Base-by-base conservation (phyloP, 2,888 invertebrate species). In the Drosophila nigritarsus region DNA sequence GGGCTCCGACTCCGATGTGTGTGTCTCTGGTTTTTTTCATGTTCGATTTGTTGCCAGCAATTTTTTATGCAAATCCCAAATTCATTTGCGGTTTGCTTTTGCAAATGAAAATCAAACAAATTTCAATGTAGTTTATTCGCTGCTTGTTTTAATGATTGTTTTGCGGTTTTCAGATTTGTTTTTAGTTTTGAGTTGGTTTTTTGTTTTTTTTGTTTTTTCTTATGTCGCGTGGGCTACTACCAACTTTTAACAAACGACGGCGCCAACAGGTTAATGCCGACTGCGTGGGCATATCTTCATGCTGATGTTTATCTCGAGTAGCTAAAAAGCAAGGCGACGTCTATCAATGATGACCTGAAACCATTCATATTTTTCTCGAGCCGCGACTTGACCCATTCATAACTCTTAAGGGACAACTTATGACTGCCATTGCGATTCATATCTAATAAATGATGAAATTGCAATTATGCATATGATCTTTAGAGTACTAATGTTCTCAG, bases 31-130 rank as follows among this genome's bases (percentile, higher is more conserved):
- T 20, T 65, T 72, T 29, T 32, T 9, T 30, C 69, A 84, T 71
- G 74, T 74, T 87, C 77, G 82, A 67, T 80, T 63, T 63, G 72
- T 73, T 53, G 60, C 32, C 65, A 67, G 76, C 81, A 76, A 75
- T 87, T 80, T 87, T 79, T 85, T 89, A 90, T 90, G 88, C 86
- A 81, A 87, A 90, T 90, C 73, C 65, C 61, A 65, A 79, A 68
- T 15, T 63, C 1, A 53, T 84, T 86, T 83, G 78, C 74, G 74
- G 85, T 87, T 83, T 29, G 40, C 38, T 15, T 87, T 80, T 74
- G 78, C 60, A 54, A 65, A 64, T 73, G 76, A 84, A 87, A 90
- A 87, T 65, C 65, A 27, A 70, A 76, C 63, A 72, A 75, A 82
- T 70, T 87, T 80, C 64, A 66, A 55, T 73, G 67, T 73, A 76